phyloP scores from a whole-genome alignment of 2,888 invertebrate genomes.

The Rhagium mordax region DNA sequence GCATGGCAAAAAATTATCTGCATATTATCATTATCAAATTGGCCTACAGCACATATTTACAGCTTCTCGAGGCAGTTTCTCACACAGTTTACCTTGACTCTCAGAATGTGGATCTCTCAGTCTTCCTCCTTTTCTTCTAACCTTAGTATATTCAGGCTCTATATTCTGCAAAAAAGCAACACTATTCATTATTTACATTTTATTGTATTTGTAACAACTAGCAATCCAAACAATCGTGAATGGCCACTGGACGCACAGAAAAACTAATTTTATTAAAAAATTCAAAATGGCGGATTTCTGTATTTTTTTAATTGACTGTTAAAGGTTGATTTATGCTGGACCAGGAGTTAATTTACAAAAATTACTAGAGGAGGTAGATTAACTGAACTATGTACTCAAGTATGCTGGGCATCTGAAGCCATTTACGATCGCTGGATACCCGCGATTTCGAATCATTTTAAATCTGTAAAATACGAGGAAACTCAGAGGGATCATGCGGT shows the following conservation, averaged over 20 bases:
- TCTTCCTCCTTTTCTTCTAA: constrained; percentile 85
- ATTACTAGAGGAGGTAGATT: not conserved
- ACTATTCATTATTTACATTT: not conserved
- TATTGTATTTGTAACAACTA: not conserved
- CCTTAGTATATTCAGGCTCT: constrained; percentile 88
- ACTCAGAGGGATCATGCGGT: not conserved
- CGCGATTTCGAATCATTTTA: not conserved
- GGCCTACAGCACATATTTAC: not conserved
- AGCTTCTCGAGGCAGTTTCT: not conserved
- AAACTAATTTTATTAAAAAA: too few relatives aligned
- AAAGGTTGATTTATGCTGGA: too few relatives aligned
- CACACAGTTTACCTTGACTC: constrained; percentile 81
- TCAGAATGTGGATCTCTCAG: constrained; percentile 87
- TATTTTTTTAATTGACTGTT: too few relatives aligned
- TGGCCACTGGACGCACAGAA: not conserved
- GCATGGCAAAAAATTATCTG: too few relatives aligned
- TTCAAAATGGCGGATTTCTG: too few relatives aligned
- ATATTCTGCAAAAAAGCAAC: constrained; percentile 74
- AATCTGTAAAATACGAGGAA: not conserved
- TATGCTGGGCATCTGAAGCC: not conserved
- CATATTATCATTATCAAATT: too few relatives aligned
- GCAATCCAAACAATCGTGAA: not conserved
- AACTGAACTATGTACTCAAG: not conserved
- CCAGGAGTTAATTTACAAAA: too few relatives aligned
- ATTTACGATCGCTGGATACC: not conserved